Conservation (phyloP, 1,140 invertebrate species). For the Sitophilus oryzae region DNA sequence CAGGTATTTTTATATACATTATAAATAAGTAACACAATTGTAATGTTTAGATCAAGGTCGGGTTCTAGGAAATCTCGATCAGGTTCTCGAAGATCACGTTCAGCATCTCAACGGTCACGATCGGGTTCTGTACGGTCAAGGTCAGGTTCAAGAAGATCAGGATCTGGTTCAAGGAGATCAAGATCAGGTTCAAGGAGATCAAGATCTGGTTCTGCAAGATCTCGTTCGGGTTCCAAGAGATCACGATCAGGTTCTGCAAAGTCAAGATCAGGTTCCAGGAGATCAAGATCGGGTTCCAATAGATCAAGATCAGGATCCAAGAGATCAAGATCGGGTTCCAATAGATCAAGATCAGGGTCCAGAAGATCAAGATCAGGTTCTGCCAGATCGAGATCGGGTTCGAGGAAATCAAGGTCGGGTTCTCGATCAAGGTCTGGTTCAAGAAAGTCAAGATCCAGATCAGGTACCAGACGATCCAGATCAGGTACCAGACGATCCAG, state of each 20-base stretch:
- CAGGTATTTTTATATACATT: no score
- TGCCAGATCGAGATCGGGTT: conserved; percentile 31
- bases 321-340: conserved; percentile 25
- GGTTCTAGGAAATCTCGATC: conserved; percentile 31
- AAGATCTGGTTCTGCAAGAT: conserved; percentile 36
- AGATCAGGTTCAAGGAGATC: conserved; percentile 30
- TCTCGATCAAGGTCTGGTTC: conserved; percentile 33
- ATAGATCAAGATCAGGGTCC: conserved; percentile 28
- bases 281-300: conserved; percentile 41
- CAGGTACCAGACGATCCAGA: conserved; percentile 35
- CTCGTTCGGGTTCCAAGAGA: conserved; percentile 34
- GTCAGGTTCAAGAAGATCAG: conserved; percentile 32
- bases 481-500: conserved; percentile 36
- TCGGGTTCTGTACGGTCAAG: conserved; percentile 28
- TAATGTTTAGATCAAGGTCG: conserved; percentile 20
- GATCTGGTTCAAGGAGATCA: conserved; percentile 33
- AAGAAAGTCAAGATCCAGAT: conserved; percentile 41
- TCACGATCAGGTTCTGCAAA: conserved; percentile 38
- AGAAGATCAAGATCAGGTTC: conserved; percentile 26
- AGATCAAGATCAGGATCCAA: conserved; percentile 43
- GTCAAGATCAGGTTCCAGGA: conserved; percentile 34
- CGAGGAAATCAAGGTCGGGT: conserved; percentile 28
- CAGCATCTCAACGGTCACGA: conserved; percentile 28
- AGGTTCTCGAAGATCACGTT: no score
- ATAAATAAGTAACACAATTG: background rate